Conservation (phyloP, 2,113 vertebrate genomes). For the Cyanoliseus patagonus region DNA sequence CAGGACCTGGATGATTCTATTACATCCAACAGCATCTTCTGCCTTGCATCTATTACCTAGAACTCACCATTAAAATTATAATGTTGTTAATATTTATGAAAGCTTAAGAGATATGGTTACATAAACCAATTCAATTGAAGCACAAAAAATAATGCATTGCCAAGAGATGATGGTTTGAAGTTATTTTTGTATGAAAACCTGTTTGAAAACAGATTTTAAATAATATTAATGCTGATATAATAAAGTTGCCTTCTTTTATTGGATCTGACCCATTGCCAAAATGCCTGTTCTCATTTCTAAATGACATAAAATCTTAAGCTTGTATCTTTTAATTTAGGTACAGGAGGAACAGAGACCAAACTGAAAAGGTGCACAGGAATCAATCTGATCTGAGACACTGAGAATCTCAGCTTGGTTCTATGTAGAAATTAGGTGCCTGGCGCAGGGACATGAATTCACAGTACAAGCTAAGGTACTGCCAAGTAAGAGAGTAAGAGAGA, state of each 20-base stretch:
- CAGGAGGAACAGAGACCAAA: background rate
- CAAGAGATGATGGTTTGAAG: background rate
- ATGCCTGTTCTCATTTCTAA: background rate
- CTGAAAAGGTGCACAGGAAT: background rate
- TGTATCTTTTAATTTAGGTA: background rate
- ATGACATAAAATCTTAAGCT: background rate
- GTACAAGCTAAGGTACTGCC: background rate
- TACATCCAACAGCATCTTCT: conserved; percentile 76
- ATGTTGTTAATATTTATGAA: conserved; percentile 13
- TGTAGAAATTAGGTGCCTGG: background rate
- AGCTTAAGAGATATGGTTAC: background rate
- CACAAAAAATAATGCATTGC: background rate
- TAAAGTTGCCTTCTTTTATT: background rate
- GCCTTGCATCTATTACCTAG: conserved; percentile 80
- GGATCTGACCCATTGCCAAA: background rate
- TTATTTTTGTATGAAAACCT: background rate
- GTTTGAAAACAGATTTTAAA: background rate
- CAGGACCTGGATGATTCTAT: conserved; percentile 75
- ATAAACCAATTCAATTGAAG: conserved; percentile 26
- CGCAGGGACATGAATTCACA: background rate
- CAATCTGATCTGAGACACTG: background rate
- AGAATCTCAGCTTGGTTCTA: background rate
- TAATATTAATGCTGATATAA: background rate
- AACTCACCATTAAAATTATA: conserved; percentile 54
- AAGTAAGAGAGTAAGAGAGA: rapidly evolving